Evolutionary conservation across 2,888 invertebrate genomes (phyloP), one percentile per base, ranked within the genome.

Genomic region (Amiota minor): DNA sequence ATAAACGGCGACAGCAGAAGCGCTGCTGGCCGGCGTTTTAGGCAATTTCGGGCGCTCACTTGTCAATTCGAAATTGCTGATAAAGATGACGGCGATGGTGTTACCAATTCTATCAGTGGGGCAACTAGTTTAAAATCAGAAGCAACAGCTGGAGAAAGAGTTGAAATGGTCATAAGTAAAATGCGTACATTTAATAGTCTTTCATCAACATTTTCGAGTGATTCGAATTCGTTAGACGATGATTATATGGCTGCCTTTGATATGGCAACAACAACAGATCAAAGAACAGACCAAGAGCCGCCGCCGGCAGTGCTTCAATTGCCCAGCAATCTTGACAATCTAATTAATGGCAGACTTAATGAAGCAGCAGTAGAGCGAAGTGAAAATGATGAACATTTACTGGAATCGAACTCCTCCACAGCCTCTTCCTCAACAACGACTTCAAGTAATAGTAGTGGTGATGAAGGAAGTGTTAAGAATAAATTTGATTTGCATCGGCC

Each of bases 201-300:
- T 49, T 92, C 91, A 2, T 88, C 88, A 47, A 78, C 77, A 64
- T 91, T 91, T 47, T 92, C 92, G 23, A 89, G 89, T 83, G 92
- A 92, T 76, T 92, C 92, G 1, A 83, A 80, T 53, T 91, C 92
- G 82, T 92, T 93, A 82, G 93, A 93, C 80, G 93, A 92, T 69
- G 93, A 93, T 79, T 88, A 88, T 61, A 90, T 92, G 84, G 92
- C 93, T 69, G 90, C 93, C 76, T 91, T 92, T 69, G 92, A 93
- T 81, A 88, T 92, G 81, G 93, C 93, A 64, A 2, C 20, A n/a
- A 1, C n/a, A 56, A 56, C 10, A 10, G 6, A 35, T 4, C 35
- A 35, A 35, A 35, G 2, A 35, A 2, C 2, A 10, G 2, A 12
- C 87, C 90, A 50, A 56, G 80, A 20, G 90, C 91, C 91, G 91